Conservation (phyloP, 2,797 vertebrate genomes). For the Peromyscus eremicus region DNA sequence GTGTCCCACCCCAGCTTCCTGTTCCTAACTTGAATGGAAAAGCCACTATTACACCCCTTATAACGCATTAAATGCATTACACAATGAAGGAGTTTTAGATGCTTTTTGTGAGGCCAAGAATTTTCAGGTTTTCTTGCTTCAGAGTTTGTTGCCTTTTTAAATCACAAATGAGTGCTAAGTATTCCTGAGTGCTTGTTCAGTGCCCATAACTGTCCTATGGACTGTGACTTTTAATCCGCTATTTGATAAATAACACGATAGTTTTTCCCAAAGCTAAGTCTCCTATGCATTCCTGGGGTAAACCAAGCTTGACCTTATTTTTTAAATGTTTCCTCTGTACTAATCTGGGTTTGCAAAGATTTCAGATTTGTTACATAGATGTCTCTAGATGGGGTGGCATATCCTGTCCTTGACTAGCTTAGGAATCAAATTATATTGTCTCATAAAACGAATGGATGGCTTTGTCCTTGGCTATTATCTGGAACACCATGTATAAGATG, state of each 20-base stretch:
- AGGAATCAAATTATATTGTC: conserved; percentile 56
- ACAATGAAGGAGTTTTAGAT: not conserved
- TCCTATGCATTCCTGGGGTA: not conserved
- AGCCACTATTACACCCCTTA: not conserved
- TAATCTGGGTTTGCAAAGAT: not conserved
- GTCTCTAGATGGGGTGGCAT: conserved; percentile 24
- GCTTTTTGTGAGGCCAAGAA: not conserved
- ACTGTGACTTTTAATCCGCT: not conserved
- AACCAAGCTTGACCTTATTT: not conserved
- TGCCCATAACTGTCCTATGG: too few relatives aligned
- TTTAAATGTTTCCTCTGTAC: not conserved
- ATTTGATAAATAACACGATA: not conserved
- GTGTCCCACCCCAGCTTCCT: not conserved
- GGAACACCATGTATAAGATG: conserved; percentile 24
- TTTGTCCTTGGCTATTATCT: conserved; percentile 43
- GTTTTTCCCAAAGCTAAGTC: not conserved
- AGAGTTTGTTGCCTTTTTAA: not conserved
- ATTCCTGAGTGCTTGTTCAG: not conserved
- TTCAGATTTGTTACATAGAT: conserved; percentile 16
- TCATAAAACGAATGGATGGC: conserved; percentile 42
- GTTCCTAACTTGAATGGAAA: conserved; percentile 19
- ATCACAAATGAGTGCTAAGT: not conserved
- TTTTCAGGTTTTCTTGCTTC: not conserved
- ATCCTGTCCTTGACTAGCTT: conserved; percentile 3
- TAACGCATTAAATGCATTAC: not conserved